Evolutionary conservation across 2,888 invertebrate species (phyloP), one percentile per base, ranked within the genome.

Genomic region (Rutpela maculata): DNA sequence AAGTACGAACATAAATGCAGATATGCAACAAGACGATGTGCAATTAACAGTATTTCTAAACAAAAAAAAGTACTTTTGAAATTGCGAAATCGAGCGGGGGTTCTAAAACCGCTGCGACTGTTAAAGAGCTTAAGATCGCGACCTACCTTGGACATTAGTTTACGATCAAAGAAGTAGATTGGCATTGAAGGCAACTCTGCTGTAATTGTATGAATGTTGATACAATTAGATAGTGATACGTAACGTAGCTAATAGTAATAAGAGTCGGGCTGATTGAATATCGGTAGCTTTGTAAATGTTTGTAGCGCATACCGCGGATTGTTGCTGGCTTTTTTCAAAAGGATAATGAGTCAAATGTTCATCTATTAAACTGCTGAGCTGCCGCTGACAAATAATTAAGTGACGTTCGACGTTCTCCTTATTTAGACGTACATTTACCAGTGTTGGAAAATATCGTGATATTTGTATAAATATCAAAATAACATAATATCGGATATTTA

Each of bases 211-310:
- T 85, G 85, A 85, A 87, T 85, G 86, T 86, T 85, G 86, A 86
- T 87, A 87, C 88, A 88, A 87, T 87, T 88, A 88, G 87, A 88
- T 87, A 86, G 86, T 86, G 87, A 87, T 85, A 86, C 83, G 80
- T 76, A 78, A 78, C 76, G 77, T 68, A 78, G 77, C 78, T 80
- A 78, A 82, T 83, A 80, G 83, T 84, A 84, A 82, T 81, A 75
- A 77, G 81, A 82, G 80, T 79, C 78, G 79, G 68, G 83, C 76
- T 77, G 85, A 84, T 84, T 82, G 82, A 85, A 76, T 78, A 84
- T 84, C 84, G 85, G 84, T 82, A 78, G 78, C 82, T 82, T 84
- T 83, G 80, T 78, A 72, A 80, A 81, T 74, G 80, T 75, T 77
- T 67, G 76, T n/a, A 70, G 78, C 72, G 78, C 82, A 84, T 84